Percentiles rank a stretch among this genome's conserved stretches.
phyloP scores from a whole-genome alignment of 2,888 invertebrate genomes.

The Eupithecia insigniata region DNA sequence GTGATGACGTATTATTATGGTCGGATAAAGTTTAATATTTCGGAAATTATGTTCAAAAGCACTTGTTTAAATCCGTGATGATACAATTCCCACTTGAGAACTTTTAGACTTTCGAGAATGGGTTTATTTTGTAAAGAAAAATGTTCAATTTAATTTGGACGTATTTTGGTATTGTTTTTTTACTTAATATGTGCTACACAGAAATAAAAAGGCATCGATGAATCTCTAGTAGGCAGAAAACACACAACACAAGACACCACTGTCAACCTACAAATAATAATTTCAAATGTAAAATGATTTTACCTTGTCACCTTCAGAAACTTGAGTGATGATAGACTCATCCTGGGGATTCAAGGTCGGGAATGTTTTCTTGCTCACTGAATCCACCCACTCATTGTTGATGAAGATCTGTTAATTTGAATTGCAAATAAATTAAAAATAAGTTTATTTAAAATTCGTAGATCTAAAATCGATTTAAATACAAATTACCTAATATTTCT shows the following conservation, averaged over 20 bases:
- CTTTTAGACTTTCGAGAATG: too few species aligned
- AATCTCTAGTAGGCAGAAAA: too few species aligned
- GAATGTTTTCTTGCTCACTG: constrained; percentile 94
- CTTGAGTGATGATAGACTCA: constrained; percentile 88
- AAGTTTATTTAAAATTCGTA: neutral
- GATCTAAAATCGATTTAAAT: neutral
- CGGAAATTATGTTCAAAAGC: neutral
- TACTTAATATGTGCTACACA: neutral
- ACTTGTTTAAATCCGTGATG: too few species aligned
- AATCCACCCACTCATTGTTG: constrained; percentile 92
- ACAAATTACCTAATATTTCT: neutral
- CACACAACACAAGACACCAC: too few species aligned
- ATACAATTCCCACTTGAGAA: too few species aligned
- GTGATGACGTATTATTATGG: neutral
- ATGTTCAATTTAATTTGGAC: too few species aligned
- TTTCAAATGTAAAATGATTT: constrained; percentile 1
- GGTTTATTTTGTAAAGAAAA: too few species aligned
- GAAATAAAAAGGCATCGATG: too few species aligned
- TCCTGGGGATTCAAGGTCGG: constrained; percentile 92
- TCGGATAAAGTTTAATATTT: neutral
- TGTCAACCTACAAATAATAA: too few species aligned
- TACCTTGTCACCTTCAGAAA: constrained; percentile 94
- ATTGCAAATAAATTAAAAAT: neutral
- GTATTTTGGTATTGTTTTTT: too few species aligned
- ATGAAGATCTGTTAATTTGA: constrained; percentile 86